Evolutionary conservation across 1,140 invertebrate genomes (phyloP), one percentile per base, ranked within the genome.

Genomic region (Trichomalopsis sarcophagae): DNA sequence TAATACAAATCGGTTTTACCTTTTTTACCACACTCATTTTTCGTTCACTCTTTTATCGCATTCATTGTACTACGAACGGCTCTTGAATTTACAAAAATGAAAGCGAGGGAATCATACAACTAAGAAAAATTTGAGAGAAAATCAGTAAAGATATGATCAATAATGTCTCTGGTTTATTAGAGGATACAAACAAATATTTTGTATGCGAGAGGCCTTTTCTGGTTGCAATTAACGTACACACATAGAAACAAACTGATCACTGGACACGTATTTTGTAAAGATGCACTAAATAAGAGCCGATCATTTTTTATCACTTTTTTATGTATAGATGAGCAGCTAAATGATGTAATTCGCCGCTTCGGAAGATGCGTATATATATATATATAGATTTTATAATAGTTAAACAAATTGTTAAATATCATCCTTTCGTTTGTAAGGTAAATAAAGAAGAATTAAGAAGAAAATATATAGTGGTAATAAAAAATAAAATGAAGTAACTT

Each of bases 301-400:
- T 77, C n/a, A 84, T 71, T 84, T 77, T 78, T 69, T 69, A 77
- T 77, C 21, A 47, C 55, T 83, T 69, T 84, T 82, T 69, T 77
- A 84, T 68, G 40, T 71, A 82, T 82, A 62, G 30, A 82, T 82
- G 73, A 76, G 69, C 55, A 82, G 21, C 71, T 74, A 75, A 82
- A 82, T 73, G 23, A 55, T 73, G 44, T 55, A 73, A 73, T 47
- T 50, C 74, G 14, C n/a, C 73, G 44, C 76, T 66, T 66, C 27
- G 76, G 76, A 78, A 78, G 50, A 78, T 78, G 55, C 76, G 55
- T 47, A 27, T 47, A n/a, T 50, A 47, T 27, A 55, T 81, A 82
- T 17, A 76, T 33, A 83, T 77, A 76, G 62, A 77, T 77, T 77
- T 83, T 77, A 77, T 75, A 47, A 68, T 76, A 83, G n/a, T 77